These are phyloP conservation scores for Tribolium freemani DNA, from an alignment of 2,888 invertebrate genomes.

Conservation along the genomic window DNA sequence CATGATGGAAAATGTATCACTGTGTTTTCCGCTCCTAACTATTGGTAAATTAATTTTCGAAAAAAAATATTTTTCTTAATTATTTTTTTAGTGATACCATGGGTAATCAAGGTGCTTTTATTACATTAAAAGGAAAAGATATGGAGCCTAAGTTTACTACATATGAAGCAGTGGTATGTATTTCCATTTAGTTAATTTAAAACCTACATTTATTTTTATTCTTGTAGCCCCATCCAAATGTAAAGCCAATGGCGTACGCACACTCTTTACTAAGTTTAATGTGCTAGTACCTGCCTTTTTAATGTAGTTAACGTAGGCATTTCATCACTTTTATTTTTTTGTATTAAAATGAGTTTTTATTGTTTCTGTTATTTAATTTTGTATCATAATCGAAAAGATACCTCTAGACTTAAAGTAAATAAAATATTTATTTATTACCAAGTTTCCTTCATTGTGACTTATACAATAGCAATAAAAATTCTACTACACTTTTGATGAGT, in stretches of 20 bases:
- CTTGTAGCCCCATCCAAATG: slow-evolving; percentile 94
- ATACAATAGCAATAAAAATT: slow-evolving; percentile 29
- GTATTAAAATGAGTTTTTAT: slow-evolving; percentile 39
- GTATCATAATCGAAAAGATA: slow-evolving; percentile 45
- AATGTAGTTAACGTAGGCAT: slow-evolving; percentile 46
- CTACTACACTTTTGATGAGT: slow-evolving; percentile 21
- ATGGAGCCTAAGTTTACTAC: slow-evolving; percentile 92
- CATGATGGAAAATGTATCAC: slow-evolving; percentile 98
- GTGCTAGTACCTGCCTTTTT: slow-evolving; percentile 72
- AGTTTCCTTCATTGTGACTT: slow-evolving; percentile 34
- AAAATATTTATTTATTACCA: slow-evolving; percentile 47
- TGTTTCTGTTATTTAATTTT: slow-evolving; percentile 48
- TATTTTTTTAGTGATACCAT: slow-evolving; percentile 88
- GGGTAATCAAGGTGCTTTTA: slow-evolving; percentile 99
- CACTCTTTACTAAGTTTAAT: slow-evolving; percentile 85
- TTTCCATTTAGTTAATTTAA: slow-evolving; percentile 21
- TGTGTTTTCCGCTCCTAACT: slow-evolving; percentile 99
- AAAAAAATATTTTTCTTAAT: not conserved
- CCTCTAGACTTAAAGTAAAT: slow-evolving; percentile 43
- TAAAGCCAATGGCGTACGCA: slow-evolving; percentile 98
- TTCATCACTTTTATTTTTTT: slow-evolving; percentile 40
- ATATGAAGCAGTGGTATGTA: slow-evolving; percentile 94
- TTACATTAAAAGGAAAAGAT: slow-evolving; percentile 92
- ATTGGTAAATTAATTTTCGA: slow-evolving; percentile 80
- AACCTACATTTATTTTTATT: slow-evolving; percentile 50